These are phyloP conservation scores for Eira barbara DNA, from an alignment of 2,113 vertebrate genomes.

Conservation along the genomic window DNA sequence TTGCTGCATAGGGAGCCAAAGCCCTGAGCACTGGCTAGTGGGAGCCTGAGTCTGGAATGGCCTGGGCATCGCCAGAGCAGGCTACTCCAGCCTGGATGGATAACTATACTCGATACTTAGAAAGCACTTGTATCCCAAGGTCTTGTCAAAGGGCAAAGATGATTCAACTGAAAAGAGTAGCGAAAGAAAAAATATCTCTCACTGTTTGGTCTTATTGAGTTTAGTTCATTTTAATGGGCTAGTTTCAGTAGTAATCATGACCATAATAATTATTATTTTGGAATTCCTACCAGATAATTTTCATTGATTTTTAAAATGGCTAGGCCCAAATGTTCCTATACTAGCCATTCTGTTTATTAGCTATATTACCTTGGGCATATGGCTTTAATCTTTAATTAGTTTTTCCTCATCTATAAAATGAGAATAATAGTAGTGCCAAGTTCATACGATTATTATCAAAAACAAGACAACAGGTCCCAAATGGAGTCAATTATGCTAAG, in stretches of 20 bases:
- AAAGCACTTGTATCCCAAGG: neutral
- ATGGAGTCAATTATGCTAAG: neutral
- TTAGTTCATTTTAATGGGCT: neutral
- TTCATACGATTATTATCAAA: neutral
- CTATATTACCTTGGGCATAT: neutral
- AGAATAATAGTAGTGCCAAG: neutral
- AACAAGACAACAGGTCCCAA: neutral
- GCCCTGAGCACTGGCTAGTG: rapidly evolving
- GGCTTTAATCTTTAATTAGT: neutral
- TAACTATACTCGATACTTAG: neutral
- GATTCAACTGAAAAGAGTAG: neutral
- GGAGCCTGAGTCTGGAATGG: neutral
- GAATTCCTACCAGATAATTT: neutral
- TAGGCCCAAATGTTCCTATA: neutral
- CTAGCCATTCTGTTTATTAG: neutral
- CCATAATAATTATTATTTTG: neutral
- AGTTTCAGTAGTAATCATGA: neutral
- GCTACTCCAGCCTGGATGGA: rapidly evolving
- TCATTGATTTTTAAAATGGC: neutral
- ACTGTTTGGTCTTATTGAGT: neutral
- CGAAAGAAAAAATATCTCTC: neutral
- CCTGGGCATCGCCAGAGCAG: rapidly evolving
- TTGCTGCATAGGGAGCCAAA: neutral
- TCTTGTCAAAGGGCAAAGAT: neutral
- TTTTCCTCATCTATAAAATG: neutral